Base-by-base conservation (phyloP, 2,113 vertebrate species). In the Hydropotes inermis region DNA sequence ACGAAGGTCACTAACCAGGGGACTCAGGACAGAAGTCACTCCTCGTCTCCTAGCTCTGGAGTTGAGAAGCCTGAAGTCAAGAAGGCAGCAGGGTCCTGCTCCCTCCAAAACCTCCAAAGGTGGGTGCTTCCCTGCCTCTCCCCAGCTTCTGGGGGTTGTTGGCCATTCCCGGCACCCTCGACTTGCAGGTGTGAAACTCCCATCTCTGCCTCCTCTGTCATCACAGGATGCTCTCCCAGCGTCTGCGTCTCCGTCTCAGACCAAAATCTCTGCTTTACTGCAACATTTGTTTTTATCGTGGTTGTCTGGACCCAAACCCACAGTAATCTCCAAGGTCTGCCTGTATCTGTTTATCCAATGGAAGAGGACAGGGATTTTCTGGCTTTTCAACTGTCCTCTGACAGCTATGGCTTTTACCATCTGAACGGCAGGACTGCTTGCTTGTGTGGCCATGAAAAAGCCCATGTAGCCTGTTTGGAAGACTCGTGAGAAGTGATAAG, bases 181-280 rank as follows among this genome's bases (percentile, higher is more conserved):
- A 6, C 27, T 5, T 11, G 14, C 67, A 45, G 57, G 3, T 13
- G 11, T 3, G 7, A 3, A 5, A 0, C 30, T 11, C 12, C 4
- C 7, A 15, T 60, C 76, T 43, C n/a, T 86, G 39, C 30, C 52
- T 45, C 30, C 52, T 45, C 28, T 25, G 16, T 16, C 61, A 23
- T 8, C 55, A 8, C 0, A 0, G 2, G 5, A 17, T 0, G 0
- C 45, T 70, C 52, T 50, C 54, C 23, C 57, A 15, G 4, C 1
- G 7, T 43, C 50, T 0, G 30, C 0, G 76, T 89, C 61, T 78
- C 76, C 23, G n/a, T 8, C 47, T 54, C 43, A 2, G 45, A 12
- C 47, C 28, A 7, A 55, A 85, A 17, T 7, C 54, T 76, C 23
- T 7, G 12, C 79, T 54, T 36, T 15, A 36, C 15, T 54, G 13